Conservation (phyloP, 2,113 vertebrate genomes). For the Salvelinus namaycush region DNA sequence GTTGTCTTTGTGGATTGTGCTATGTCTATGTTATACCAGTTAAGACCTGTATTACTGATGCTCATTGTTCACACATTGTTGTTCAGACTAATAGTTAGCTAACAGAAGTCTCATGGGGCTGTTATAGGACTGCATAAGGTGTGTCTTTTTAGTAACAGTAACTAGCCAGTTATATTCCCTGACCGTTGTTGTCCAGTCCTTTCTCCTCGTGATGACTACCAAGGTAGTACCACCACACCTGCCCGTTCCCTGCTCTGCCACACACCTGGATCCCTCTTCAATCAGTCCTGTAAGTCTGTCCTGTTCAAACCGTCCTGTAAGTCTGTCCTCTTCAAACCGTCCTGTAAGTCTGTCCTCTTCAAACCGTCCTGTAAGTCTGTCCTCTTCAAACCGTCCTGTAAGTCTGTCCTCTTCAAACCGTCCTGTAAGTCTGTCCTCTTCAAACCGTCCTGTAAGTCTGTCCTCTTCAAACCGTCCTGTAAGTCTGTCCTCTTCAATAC, state of each 20-base stretch:
- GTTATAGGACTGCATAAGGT: no score
- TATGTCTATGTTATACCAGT: no score
- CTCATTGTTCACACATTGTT: no score
- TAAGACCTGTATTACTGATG: no score
- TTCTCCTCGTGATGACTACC: slow-evolving; percentile 44
- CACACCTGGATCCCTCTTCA: slow-evolving; percentile 67
- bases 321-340: not conserved
- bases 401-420: no score
- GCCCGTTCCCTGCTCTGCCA: slow-evolving; percentile 52
- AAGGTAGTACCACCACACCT: slow-evolving; percentile 47
- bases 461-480: slow-evolving; percentile 50
- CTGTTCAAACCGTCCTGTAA: slow-evolving; percentile 50
- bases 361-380: slow-evolving; percentile 31
- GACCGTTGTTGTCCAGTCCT: slow-evolving; percentile 54
- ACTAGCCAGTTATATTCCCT: not conserved
- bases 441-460: slow-evolving; percentile 34
- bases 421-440: not conserved
- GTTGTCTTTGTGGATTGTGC: no score
- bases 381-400: no score
- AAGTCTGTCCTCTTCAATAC: not conserved
- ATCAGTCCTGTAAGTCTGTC: slow-evolving; percentile 37
- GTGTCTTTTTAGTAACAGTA: no score
- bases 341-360: no score
- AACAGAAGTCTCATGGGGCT: no score
- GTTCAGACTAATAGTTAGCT: no score